phyloP scores from a whole-genome alignment of 2,797 vertebrate genomes.

The Silurus lanzhouensis region DNA sequence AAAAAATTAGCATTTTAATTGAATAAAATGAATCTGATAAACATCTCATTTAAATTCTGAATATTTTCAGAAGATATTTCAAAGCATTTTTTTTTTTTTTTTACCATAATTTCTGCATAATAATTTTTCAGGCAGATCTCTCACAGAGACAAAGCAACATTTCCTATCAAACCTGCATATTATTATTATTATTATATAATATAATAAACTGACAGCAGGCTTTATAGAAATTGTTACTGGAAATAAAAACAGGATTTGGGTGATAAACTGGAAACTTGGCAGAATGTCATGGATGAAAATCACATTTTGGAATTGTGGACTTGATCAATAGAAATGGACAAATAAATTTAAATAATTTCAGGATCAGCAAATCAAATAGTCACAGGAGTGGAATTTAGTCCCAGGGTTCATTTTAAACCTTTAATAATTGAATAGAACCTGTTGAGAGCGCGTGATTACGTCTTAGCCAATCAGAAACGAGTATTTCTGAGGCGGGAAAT shows the following conservation, averaged over 20 bases:
- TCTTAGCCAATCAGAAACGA: background rate
- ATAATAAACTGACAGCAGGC: too few relatives aligned
- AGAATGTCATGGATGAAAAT: background rate
- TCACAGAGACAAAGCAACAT: background rate
- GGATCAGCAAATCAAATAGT: constrained; percentile 10
- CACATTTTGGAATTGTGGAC: background rate
- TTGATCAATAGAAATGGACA: background rate
- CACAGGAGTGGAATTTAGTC: constrained; percentile 17
- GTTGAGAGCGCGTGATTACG: background rate
- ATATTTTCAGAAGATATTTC: background rate
- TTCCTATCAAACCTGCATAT: background rate
- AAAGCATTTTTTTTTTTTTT: background rate
- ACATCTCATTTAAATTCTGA: background rate
- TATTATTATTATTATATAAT: background rate
- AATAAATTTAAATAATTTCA: background rate
- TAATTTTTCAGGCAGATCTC: too few relatives aligned
- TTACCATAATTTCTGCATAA: background rate
- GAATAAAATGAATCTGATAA: background rate
- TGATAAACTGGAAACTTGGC: too few relatives aligned
- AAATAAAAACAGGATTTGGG: background rate
- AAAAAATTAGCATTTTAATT: too few relatives aligned
- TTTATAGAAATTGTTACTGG: background rate
- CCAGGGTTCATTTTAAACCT: background rate
- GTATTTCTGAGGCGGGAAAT: background rate
- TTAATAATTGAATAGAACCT: background rate